Percentiles rank a stretch among this genome's conserved stretches.
Evolutionary conservation across 2,797 vertebrate species (phyloP).

Genomic region (Macroramphosus scolopax): DNA sequence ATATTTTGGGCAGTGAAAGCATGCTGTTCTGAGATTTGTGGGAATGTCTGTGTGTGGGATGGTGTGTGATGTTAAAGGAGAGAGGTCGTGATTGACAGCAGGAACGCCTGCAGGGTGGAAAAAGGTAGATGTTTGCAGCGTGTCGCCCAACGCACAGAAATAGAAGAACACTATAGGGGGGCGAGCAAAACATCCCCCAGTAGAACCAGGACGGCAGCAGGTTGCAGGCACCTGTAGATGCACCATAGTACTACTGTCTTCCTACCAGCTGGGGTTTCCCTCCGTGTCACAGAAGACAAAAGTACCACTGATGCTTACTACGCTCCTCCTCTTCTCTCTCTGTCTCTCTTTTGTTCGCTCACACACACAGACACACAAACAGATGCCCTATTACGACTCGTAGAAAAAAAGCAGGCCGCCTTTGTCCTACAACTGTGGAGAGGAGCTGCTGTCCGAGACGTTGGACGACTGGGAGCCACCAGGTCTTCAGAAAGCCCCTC

Average conservation of each 20-base stretch:
- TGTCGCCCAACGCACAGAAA: conserved; percentile 14
- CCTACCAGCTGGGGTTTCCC: conserved; percentile 33
- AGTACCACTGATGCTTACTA: conserved; percentile 27
- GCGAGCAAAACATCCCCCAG: too few relatives aligned
- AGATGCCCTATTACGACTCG: conserved; percentile 57
- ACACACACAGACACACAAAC: conserved; percentile 13
- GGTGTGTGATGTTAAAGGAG: conserved; percentile 28
- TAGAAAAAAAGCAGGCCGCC: conserved; percentile 44
- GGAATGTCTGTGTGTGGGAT: conserved; percentile 19
- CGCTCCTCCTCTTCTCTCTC: conserved; percentile 27
- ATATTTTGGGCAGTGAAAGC: conserved; percentile 22
- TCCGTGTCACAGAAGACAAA: conserved; percentile 19
- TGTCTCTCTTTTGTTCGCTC: conserved; percentile 14
- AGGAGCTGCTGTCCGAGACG: conserved; percentile 59
- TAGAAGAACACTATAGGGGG: too few relatives aligned
- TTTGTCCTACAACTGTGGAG: conserved; percentile 56
- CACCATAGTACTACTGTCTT: conserved; percentile 5
- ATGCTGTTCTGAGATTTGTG: conserved; percentile 12
- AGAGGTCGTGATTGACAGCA: conserved; percentile 40
- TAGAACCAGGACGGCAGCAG: too few relatives aligned
- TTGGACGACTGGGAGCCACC: conserved; percentile 65
- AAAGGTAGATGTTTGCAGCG: conserved; percentile 13
- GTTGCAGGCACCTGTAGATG: conserved; percentile 22
- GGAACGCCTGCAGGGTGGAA: conserved; percentile 35
- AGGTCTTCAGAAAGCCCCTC: conserved; percentile 60